A percentile compares a stretch with the other conserved stretches of the same genome.
phyloP scores from a whole-genome alignment of 1,140 invertebrate species.

The Diorhabda sublineata region DNA sequence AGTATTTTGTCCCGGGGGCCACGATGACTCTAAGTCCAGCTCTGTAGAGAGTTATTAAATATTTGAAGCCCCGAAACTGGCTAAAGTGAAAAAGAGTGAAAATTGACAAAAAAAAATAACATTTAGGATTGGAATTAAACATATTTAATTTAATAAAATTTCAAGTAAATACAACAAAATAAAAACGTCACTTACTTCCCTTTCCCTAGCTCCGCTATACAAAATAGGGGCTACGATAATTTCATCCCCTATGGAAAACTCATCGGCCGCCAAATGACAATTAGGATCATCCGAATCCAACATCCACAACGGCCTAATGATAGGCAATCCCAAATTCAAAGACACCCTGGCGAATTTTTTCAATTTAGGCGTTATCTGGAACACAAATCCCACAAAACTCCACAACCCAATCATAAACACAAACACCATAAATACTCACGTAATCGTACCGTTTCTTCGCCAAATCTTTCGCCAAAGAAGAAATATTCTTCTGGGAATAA shows the following conservation, averaged over 20 bases:
- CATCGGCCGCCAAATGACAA: constrained; percentile 74
- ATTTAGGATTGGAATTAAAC: too few relatives aligned
- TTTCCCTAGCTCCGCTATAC: constrained; percentile 49
- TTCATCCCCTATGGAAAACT: constrained; percentile 88
- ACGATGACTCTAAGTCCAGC: too few relatives aligned
- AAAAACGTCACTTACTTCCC: constrained; percentile 46
- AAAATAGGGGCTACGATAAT: constrained; percentile 88
- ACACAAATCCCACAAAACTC: constrained; percentile 1
- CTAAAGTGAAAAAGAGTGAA: too few relatives aligned
- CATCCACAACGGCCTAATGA: constrained; percentile 91
- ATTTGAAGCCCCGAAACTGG: too few relatives aligned
- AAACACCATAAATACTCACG: constrained; percentile 45
- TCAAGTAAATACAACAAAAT: neutral
- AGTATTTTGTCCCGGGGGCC: too few relatives aligned
- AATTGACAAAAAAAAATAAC: too few relatives aligned
- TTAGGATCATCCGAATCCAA: constrained; percentile 74
- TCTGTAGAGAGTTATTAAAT: too few relatives aligned
- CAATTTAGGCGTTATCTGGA: constrained; percentile 65
- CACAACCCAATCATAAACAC: neutral
- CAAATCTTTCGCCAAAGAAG: constrained; percentile 72
- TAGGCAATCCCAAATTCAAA: constrained; percentile 72
- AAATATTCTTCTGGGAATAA: constrained; percentile 71
- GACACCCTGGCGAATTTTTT: constrained; percentile 72
- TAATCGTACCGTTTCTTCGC: constrained; percentile 70
- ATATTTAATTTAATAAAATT: too few relatives aligned